These are phyloP conservation scores for Gonioctena quinquepunctata DNA, from an alignment of 1,140 invertebrate genomes.

Conservation along the genomic window DNA sequence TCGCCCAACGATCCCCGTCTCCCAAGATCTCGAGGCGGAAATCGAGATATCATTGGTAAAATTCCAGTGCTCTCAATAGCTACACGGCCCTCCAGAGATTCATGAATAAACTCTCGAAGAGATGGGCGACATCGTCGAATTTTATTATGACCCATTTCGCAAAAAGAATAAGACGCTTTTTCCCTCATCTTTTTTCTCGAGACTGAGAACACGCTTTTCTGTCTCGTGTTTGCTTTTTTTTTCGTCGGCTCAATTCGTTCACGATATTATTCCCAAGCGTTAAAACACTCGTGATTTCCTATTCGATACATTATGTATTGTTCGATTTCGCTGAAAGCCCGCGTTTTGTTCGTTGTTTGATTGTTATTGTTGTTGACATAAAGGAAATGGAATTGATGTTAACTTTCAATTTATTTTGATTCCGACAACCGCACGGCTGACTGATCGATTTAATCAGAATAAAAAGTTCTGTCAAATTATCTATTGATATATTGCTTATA, in stretches of 20 bases:
- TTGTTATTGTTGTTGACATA: background rate
- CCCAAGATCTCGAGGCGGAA: background rate
- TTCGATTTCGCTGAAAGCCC: too few relatives aligned
- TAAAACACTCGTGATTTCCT: too few relatives aligned
- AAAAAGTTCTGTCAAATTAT: too few relatives aligned
- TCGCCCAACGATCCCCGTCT: background rate
- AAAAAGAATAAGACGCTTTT: background rate
- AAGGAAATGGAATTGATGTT: background rate
- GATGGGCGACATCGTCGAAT: conserved; percentile 10
- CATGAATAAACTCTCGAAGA: conserved; percentile 11
- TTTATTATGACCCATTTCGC: conserved; percentile 11
- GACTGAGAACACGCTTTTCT: background rate
- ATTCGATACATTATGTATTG: too few relatives aligned
- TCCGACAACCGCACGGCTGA: background rate
- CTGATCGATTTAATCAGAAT: background rate
- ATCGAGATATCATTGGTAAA: conserved; percentile 16
- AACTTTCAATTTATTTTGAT: background rate
- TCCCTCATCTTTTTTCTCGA: background rate
- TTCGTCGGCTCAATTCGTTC: background rate
- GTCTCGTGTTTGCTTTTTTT: background rate
- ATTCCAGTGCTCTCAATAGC: conserved; percentile 6
- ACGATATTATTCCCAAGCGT: too few relatives aligned
- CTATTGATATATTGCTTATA: too few relatives aligned
- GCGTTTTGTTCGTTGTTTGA: background rate
- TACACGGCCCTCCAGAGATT: conserved; percentile 5